These are phyloP conservation scores for Pristis pectinata DNA, from an alignment of 2,797 vertebrate genomes.

Conservation along the genomic window DNA sequence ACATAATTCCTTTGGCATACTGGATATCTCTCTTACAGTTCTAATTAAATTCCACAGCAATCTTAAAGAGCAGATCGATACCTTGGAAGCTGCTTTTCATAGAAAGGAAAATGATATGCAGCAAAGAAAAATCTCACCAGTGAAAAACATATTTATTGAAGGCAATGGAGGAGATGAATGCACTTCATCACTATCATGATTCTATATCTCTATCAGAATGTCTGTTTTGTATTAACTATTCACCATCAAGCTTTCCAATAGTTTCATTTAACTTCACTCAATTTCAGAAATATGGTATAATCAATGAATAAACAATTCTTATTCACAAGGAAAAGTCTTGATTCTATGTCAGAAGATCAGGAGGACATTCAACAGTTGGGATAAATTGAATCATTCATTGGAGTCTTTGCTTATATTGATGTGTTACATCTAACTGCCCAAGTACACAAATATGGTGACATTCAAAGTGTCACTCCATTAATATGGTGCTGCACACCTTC, in stretches of 20 bases:
- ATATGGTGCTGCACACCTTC: not conserved
- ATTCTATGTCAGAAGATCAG: not conserved
- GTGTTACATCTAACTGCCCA: not conserved
- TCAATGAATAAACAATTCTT: not conserved
- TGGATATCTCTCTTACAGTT: not conserved
- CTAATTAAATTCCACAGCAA: not conserved
- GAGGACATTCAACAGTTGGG: not conserved
- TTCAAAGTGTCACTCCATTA: not conserved
- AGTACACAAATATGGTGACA: not conserved
- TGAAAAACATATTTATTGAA: not conserved
- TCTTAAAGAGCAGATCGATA: constrained; percentile 8
- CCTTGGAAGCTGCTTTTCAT: not conserved
- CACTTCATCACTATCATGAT: not conserved
- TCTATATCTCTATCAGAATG: not conserved
- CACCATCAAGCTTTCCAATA: not conserved
- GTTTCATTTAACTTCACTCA: not conserved
- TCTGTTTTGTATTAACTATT: not conserved
- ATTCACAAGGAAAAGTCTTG: not conserved
- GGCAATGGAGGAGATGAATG: not conserved
- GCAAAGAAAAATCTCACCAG: not conserved
- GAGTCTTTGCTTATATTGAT: not conserved
- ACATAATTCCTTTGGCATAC: not conserved
- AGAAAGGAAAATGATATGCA: not conserved
- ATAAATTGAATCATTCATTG: too few species aligned
- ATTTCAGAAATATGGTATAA: not conserved